Percentiles rank a stretch among this genome's conserved stretches.
Evolutionary conservation across 2,888 invertebrate species (phyloP).

Genomic region (Drosophila atripex): DNA sequence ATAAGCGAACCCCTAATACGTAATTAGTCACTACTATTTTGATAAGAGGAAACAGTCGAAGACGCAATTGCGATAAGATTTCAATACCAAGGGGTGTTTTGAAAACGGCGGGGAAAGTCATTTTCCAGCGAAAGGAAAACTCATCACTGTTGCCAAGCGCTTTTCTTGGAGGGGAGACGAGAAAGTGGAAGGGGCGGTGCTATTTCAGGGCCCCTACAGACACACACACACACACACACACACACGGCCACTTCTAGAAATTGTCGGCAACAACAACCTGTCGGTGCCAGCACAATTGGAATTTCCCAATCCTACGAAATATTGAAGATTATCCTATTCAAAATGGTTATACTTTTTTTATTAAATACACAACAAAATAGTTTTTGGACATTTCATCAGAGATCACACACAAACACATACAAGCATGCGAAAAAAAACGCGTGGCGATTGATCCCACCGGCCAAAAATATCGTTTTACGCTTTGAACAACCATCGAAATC

Average conservation of each 20-base stretch:
- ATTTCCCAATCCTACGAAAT: neutral
- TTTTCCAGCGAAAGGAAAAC: slow-evolving; percentile 26
- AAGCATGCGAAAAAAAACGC: slow-evolving; percentile 59
- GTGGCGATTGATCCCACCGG: slow-evolving; percentile 57
- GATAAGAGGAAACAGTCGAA: neutral
- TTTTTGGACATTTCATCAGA: slow-evolving; percentile 41
- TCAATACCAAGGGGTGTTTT: neutral
- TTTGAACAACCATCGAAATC: slow-evolving; percentile 39
- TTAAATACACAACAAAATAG: neutral
- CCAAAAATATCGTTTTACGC: slow-evolving; percentile 50
- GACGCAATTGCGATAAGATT: slow-evolving; percentile 13
- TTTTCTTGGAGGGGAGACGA: neutral
- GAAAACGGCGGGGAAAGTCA: neutral
- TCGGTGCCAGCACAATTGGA: slow-evolving; percentile 7
- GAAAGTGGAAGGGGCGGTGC: slow-evolving; percentile 11
- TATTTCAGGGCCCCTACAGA: slow-evolving; percentile 49
- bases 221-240: slow-evolving; percentile 21
- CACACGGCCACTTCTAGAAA: slow-evolving; percentile 56
- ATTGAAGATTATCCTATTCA: neutral
- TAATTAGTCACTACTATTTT: neutral
- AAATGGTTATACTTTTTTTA: too few species aligned
- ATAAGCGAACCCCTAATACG: neutral
- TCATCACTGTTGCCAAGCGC: slow-evolving; percentile 30
- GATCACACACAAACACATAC: slow-evolving; percentile 19
- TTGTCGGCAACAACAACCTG: slow-evolving; percentile 46